A percentile compares a stretch with the other conserved stretches of the same genome.
Conservation (phyloP, 2,888 invertebrate genomes). For the Smittia aterrima region DNA sequence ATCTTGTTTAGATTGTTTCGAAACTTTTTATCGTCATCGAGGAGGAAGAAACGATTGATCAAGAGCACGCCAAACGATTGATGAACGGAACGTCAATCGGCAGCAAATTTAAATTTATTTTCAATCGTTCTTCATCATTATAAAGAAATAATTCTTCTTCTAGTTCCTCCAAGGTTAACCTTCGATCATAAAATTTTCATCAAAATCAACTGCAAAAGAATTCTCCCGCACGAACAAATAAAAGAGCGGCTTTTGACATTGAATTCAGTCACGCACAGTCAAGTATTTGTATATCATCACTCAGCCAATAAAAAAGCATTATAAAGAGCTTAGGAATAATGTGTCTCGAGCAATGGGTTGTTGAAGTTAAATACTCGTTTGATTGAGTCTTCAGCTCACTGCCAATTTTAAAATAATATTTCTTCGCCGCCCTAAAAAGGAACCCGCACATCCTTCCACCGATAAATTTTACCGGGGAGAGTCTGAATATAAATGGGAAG, state of each 20-base stretch:
- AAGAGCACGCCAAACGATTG: no score
- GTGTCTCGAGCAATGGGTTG: background rate
- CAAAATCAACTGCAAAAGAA: background rate
- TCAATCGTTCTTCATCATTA: background rate
- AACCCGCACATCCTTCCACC: slow-evolving; percentile 18
- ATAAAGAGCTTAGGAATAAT: slow-evolving; percentile 12
- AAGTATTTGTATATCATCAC: slow-evolving; percentile 32
- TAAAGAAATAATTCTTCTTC: no score
- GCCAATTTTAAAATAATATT: slow-evolving; percentile 13
- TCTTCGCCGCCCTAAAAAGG: background rate
- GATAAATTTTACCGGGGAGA: slow-evolving; percentile 25
- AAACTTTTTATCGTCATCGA: no score
- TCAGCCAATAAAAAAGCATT: slow-evolving; percentile 27
- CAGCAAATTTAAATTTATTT: background rate
- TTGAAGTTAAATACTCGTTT: slow-evolving; percentile 35
- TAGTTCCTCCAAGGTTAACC: no score
- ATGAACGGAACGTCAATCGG: no score
- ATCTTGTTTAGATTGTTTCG: no score
- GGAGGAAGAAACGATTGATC: no score
- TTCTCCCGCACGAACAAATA: background rate
- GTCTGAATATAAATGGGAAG: slow-evolving; percentile 38
- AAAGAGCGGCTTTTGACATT: slow-evolving; percentile 25
- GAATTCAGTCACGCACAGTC: slow-evolving; percentile 38
- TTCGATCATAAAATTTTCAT: background rate
- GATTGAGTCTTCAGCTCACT: slow-evolving; percentile 38